These are phyloP conservation scores for Leucophenga varia DNA, from an alignment of 1,140 invertebrate genomes.

Conservation along the genomic window DNA sequence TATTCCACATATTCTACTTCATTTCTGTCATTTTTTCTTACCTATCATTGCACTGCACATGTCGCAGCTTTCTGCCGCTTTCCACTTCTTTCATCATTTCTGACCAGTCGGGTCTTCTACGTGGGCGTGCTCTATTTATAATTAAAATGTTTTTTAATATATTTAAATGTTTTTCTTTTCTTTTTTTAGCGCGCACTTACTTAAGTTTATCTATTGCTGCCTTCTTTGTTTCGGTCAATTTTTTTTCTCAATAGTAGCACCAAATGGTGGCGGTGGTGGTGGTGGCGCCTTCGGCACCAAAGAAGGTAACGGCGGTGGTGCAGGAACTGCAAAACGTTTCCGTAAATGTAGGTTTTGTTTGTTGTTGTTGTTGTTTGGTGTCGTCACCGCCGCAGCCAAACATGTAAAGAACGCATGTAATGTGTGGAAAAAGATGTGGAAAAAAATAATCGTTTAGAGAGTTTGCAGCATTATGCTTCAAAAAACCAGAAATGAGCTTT, in stretches of 20 bases:
- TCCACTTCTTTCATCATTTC: conserved; percentile 89
- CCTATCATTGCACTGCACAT: conserved; percentile 83
- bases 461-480: too few species aligned
- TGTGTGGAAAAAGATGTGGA: not conserved
- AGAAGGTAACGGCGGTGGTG: conserved; percentile 49
- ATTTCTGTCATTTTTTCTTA: conserved; percentile 30
- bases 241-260: too few species aligned
- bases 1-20: not conserved
- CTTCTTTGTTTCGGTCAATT: conserved; percentile 57
- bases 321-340: conserved; percentile 36
- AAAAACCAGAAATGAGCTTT: too few species aligned
- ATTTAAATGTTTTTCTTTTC: not conserved
- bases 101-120: conserved; percentile 82
- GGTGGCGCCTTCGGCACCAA: conserved; percentile 61
- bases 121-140: conserved; percentile 63
- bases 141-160: not conserved
- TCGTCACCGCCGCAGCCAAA: not conserved
- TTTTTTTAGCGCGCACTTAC: conserved; percentile 35
- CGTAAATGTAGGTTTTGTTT: too few species aligned
- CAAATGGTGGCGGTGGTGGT: conserved; percentile 69
- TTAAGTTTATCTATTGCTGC: conserved; percentile 62
- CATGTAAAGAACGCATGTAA: not conserved
- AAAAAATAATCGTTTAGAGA: too few species aligned
- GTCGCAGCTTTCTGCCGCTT: conserved; percentile 71
- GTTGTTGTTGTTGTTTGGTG: not conserved